A percentile compares a stretch with the other conserved stretches of the same genome.
Evolutionary conservation across 2,797 vertebrate genomes (phyloP).

Genomic region (Sebastes taczanowskii): DNA sequence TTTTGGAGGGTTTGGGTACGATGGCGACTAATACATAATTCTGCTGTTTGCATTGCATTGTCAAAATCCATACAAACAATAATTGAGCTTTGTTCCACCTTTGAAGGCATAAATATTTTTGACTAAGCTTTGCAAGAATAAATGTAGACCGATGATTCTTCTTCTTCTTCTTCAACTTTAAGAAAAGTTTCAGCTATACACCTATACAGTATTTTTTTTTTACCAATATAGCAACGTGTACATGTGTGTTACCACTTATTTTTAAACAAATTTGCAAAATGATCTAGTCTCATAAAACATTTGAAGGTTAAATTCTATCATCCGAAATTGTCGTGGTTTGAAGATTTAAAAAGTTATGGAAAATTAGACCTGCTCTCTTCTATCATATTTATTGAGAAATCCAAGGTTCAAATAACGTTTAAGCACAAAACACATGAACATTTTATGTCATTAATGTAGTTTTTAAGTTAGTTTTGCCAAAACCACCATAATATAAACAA

Average conservation of each 20-base stretch:
- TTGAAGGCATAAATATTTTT: background rate
- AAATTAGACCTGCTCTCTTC: background rate
- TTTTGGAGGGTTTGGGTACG: slow-evolving; percentile 9
- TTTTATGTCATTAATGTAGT: background rate
- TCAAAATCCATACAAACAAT: background rate
- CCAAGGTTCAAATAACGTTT: background rate
- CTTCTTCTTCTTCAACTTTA: background rate
- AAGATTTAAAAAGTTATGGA: background rate
- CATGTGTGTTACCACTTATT: background rate
- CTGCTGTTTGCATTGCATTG: background rate
- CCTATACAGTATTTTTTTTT: background rate
- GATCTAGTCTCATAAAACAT: background rate
- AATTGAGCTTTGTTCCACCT: background rate
- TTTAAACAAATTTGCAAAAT: background rate
- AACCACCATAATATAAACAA: background rate
- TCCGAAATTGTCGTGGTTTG: background rate
- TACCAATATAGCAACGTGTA: background rate
- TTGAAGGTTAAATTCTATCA: background rate
- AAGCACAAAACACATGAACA: background rate
- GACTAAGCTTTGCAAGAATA: background rate
- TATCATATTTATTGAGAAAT: background rate
- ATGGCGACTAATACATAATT: background rate
- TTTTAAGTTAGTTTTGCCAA: background rate
- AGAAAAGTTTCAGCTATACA: background rate
- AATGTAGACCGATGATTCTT: background rate